These are phyloP conservation scores for Hippocampus zosterae DNA, from an alignment of 2,113 vertebrate species.

Conservation along the genomic window DNA sequence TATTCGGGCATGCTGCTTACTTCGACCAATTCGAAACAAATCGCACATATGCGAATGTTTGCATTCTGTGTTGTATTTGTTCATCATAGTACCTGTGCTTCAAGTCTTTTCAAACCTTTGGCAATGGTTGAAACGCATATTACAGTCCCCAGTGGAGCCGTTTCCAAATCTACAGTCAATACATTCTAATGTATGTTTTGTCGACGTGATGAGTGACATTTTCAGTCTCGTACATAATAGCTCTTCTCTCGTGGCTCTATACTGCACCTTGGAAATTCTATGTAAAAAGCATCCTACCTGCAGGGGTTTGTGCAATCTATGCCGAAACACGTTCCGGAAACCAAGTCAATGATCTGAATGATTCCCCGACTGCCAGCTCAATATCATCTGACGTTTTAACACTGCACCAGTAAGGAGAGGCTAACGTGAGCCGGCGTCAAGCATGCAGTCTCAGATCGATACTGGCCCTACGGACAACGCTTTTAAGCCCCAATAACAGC, in stretches of 20 bases:
- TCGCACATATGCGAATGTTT: background rate
- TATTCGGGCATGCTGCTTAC: background rate
- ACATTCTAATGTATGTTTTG: background rate
- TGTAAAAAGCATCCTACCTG: background rate
- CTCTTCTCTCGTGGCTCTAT: background rate
- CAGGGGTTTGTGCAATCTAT: background rate
- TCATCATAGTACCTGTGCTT: background rate
- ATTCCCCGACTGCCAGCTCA: constrained; percentile 4
- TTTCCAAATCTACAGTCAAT: background rate
- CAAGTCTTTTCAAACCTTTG: background rate
- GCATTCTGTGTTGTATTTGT: background rate
- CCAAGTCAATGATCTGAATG: constrained; percentile 19
- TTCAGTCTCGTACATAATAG: background rate
- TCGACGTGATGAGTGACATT: background rate
- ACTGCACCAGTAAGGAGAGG: background rate
- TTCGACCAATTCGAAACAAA: background rate
- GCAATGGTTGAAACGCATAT: background rate
- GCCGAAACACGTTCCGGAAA: constrained; percentile 5
- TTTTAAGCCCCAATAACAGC: background rate
- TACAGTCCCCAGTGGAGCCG: background rate
- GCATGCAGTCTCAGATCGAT: background rate
- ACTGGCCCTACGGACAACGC: constrained; percentile 7
- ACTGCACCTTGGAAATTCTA: background rate
- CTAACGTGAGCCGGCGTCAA: background rate
- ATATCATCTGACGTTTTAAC: background rate